phyloP scores from a whole-genome alignment of 2,113 vertebrate genomes.

The Clarias gariepinus region DNA sequence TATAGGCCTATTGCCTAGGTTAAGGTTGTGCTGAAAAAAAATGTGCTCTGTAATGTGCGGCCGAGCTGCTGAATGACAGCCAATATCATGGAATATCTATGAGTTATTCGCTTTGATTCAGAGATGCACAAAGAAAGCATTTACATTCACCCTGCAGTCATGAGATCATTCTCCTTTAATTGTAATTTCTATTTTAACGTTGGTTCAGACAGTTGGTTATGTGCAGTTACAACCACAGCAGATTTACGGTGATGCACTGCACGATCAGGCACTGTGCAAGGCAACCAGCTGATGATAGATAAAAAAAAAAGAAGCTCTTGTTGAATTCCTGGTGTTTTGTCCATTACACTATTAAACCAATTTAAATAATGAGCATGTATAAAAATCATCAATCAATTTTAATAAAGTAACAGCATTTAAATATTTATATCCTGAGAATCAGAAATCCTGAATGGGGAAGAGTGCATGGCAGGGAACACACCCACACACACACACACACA shows the following conservation, averaged over 20 bases:
- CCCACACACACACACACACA: neutral
- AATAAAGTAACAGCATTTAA: neutral
- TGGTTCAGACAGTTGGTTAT: neutral
- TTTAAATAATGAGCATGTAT: no score
- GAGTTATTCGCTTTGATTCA: no score
- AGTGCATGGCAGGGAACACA: neutral
- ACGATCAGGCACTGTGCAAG: neutral
- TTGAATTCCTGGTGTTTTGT: no score
- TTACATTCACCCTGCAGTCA: neutral
- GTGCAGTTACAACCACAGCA: no score
- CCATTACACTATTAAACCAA: no score
- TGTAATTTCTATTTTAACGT: neutral
- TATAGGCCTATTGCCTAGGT: no score
- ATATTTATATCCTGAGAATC: neutral
- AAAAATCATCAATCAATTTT: neutral
- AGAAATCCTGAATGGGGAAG: neutral
- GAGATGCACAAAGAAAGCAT: no score
- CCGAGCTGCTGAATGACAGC: no score
- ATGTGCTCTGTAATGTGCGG: no score
- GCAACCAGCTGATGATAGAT: neutral
- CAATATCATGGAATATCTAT: no score
- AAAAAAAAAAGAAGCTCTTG: no score
- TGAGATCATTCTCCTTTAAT: neutral
- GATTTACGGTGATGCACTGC: neutral
- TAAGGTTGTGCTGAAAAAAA: no score